Percentiles rank a stretch among this genome's conserved stretches.
Evolutionary conservation across 2,797 vertebrate genomes (phyloP).

Genomic region (Urocyon cinereoargenteus): DNA sequence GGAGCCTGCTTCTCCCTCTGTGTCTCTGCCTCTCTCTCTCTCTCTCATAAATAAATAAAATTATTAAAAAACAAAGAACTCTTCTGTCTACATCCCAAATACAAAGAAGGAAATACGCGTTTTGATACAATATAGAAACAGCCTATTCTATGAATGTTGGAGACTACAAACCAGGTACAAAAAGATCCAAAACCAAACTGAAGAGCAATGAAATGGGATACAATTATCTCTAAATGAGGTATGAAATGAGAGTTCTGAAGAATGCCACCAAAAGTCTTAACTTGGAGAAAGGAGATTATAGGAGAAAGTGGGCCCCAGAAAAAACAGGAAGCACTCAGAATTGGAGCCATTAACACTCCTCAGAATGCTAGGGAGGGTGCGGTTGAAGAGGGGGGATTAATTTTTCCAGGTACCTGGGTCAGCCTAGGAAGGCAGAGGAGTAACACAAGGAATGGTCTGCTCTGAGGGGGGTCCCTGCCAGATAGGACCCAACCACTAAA

Average conservation of each 20-base stretch:
- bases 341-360: not conserved
- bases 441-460: not conserved
- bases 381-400: not conserved
- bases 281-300: not conserved
- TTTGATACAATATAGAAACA: slow-evolving; percentile 3
- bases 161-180: not conserved
- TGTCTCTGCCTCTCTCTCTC: too few relatives aligned
- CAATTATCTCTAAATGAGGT: not conserved
- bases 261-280: not conserved
- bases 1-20: too few relatives aligned
- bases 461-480: not conserved
- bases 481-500: not conserved
- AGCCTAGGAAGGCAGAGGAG: not conserved
- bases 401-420: not conserved
- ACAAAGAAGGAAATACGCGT: not conserved
- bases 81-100: not conserved
- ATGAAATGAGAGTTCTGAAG: not conserved
- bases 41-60: too few relatives aligned
- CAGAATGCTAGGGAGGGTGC: not conserved
- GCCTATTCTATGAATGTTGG: not conserved
- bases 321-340: not conserved
- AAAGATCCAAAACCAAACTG: not conserved
- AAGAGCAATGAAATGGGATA: not conserved
- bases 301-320: not conserved
- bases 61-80: not conserved